Conservation (phyloP, 2,888 invertebrate genomes). For the Tipula unca region DNA sequence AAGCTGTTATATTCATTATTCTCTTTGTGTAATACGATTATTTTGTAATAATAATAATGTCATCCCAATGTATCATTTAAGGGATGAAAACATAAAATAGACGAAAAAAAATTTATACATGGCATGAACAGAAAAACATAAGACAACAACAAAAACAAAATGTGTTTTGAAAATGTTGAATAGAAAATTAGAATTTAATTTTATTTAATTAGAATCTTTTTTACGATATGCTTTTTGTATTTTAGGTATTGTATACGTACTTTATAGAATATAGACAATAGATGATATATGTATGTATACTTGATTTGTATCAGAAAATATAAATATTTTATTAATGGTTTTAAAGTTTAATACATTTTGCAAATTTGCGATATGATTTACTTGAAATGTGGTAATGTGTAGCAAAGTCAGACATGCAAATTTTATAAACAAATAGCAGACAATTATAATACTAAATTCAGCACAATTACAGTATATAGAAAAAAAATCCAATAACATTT, state of each 20-base stretch:
- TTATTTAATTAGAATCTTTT: neutral
- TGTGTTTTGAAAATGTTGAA: neutral
- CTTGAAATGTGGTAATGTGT: too few relatives aligned
- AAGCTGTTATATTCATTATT: neutral
- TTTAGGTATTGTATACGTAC: neutral
- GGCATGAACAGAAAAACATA: neutral
- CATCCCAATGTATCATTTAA: neutral
- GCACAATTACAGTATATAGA: too few relatives aligned
- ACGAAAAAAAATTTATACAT: neutral
- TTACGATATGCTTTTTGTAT: neutral
- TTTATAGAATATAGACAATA: too few relatives aligned
- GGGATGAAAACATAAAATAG: neutral
- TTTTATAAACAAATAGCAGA: too few relatives aligned
- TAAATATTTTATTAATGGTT: too few relatives aligned
- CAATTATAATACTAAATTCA: too few relatives aligned
- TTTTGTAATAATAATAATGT: neutral
- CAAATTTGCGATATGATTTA: too few relatives aligned
- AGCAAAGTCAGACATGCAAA: too few relatives aligned
- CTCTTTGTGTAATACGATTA: neutral
- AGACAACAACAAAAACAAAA: too few relatives aligned
- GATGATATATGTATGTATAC: too few relatives aligned
- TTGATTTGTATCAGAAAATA: too few relatives aligned
- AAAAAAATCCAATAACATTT: neutral
- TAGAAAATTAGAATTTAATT: neutral
- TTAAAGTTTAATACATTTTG: too few relatives aligned